phyloP scores from a whole-genome alignment of 92 coral and sea anemone species.

The Anthopleura xanthogrammica region DNA sequence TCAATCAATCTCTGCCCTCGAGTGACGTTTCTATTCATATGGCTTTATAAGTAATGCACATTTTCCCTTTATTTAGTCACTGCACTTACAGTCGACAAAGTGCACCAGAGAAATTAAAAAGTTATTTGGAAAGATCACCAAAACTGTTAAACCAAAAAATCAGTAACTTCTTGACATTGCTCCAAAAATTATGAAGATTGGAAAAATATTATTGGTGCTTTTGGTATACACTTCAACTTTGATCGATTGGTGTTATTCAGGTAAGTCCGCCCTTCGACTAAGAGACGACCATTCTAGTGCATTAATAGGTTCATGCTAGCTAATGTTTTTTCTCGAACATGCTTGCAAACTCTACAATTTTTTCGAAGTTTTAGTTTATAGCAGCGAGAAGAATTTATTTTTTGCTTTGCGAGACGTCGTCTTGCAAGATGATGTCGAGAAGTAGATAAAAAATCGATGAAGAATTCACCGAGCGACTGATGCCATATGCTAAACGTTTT shows the following conservation, averaged over 20 bases:
- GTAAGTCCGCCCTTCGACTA: background rate
- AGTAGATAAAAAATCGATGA: too few relatives aligned
- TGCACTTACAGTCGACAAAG: background rate
- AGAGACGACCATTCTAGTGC: background rate
- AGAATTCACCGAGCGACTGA: background rate
- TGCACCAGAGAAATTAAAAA: background rate
- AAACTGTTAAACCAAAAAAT: conserved; percentile 1
- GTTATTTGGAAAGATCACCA: too few relatives aligned
- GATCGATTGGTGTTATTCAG: conserved; percentile 3
- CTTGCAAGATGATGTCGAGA: too few relatives aligned
- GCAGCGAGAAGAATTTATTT: background rate
- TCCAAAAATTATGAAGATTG: conserved; percentile 13
- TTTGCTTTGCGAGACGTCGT: background rate
- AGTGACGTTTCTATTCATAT: background rate
- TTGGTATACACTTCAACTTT: background rate
- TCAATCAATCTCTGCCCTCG: conserved; percentile 2
- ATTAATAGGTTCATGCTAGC: background rate
- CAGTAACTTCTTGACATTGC: background rate
- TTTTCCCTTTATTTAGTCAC: background rate
- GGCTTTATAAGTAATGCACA: background rate
- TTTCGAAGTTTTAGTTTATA: background rate
- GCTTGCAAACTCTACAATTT: background rate
- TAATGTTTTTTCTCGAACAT: background rate
- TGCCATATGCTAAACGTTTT: background rate
- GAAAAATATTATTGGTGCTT: conserved; percentile 7